Evolutionary conservation across 1,140 invertebrate species (phyloP).

Genomic region (Zelostemma sp.): DNA sequence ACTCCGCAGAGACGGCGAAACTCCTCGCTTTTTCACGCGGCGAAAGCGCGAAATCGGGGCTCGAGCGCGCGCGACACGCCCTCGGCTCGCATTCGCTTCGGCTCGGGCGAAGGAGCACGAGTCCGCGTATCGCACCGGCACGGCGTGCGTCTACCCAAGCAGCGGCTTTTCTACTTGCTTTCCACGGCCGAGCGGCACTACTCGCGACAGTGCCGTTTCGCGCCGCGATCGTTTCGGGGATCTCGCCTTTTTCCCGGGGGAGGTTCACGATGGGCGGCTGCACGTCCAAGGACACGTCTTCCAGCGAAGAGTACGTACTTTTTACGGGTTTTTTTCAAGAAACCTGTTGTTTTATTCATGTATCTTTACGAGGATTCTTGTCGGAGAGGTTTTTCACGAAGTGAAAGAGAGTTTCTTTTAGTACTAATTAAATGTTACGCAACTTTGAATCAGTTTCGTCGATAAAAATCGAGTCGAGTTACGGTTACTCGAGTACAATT

Average conservation of each 20-base stretch:
- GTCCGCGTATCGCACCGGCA: constrained; percentile 3
- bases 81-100: too few relatives aligned
- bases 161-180: constrained; percentile 40
- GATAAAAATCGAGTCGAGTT: background rate
- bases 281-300: constrained; percentile 67
- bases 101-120: too few relatives aligned
- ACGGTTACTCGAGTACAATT: constrained; percentile 23
- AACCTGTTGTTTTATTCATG: constrained; percentile 7
- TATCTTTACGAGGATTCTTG: too few relatives aligned
- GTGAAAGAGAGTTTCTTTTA: too few relatives aligned
- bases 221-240: constrained; percentile 5
- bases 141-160: constrained; percentile 38
- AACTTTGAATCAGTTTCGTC: too few relatives aligned
- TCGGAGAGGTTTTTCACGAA: too few relatives aligned
- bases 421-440: too few relatives aligned
- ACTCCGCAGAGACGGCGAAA: constrained; percentile 51
- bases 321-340: background rate
- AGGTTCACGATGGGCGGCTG: constrained; percentile 62
- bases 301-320: constrained; percentile 65
- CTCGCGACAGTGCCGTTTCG: constrained; percentile 21
- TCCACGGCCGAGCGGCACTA: constrained; percentile 22
- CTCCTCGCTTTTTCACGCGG: too few relatives aligned
- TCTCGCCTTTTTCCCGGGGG: background rate
- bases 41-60: background rate
- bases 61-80: too few relatives aligned